phyloP scores from a whole-genome alignment of 35 echinoderm and acorn worm genomes.

The Lytechinus variegatus region DNA sequence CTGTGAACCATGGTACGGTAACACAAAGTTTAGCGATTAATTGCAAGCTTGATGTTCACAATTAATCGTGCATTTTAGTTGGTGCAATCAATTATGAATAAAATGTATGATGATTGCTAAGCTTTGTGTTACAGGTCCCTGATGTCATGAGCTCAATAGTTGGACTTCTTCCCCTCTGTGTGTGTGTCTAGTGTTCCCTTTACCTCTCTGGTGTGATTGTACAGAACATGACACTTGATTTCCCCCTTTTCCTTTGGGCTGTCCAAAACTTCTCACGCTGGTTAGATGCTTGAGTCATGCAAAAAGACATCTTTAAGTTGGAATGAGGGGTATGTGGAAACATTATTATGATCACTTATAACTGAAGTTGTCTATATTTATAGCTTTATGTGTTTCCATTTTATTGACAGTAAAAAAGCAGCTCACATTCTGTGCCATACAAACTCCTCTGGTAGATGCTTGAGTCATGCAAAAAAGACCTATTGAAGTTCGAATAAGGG shows the following conservation, averaged over 20 bases:
- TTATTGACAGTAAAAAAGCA: not conserved
- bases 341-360: not conserved
- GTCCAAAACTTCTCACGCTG: not conserved
- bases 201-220: constrained; percentile 1
- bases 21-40: too few relatives aligned
- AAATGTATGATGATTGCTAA: too few relatives aligned
- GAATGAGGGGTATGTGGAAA: not conserved
- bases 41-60: too few relatives aligned
- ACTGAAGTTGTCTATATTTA: not conserved
- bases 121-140: not conserved
- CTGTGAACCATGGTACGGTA: not conserved
- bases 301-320: not conserved
- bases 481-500: not conserved
- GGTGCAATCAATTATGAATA: too few relatives aligned
- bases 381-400: not conserved
- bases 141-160: not conserved
- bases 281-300: not conserved
- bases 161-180: not conserved
- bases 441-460: not conserved
- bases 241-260: not conserved
- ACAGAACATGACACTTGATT: not conserved
- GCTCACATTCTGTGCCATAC: not conserved
- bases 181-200: not conserved
- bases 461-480: not conserved
- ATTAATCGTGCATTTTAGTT: too few relatives aligned